Evolutionary conservation across 2,797 vertebrate species (phyloP).

Genomic region (Geotrypetes seraphini): DNA sequence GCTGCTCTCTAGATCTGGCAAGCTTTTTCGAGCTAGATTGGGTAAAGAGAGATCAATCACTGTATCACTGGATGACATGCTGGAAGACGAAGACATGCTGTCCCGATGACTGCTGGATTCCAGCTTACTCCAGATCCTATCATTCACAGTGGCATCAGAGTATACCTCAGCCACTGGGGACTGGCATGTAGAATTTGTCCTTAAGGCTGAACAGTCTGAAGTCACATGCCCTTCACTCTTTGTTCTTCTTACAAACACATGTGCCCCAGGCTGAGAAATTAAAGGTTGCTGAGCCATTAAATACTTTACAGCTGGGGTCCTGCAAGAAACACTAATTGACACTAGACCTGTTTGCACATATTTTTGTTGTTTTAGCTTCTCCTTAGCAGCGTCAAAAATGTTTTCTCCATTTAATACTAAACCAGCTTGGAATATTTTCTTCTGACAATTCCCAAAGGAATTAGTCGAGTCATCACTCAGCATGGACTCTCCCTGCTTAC

Average conservation of each 20-base stretch:
- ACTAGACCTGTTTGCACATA: neutral
- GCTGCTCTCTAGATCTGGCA: slow-evolving; percentile 45
- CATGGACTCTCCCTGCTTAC: slow-evolving; percentile 8
- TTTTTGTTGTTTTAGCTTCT: too few species aligned
- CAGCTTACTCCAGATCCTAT: slow-evolving; percentile 82
- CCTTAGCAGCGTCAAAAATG: neutral
- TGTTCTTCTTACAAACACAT: slow-evolving; percentile 44
- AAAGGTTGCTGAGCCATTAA: neutral
- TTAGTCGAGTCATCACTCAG: neutral
- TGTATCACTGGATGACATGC: slow-evolving; percentile 86
- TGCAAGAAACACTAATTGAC: neutral
- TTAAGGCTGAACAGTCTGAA: slow-evolving; percentile 13
- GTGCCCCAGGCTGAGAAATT: slow-evolving; percentile 17
- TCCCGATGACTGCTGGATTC: slow-evolving; percentile 67
- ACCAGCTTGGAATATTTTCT: neutral
- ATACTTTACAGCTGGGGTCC: neutral
- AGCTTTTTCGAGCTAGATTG: slow-evolving; percentile 69
- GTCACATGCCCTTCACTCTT: slow-evolving; percentile 59
- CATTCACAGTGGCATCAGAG: slow-evolving; percentile 70
- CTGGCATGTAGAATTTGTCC: slow-evolving; percentile 11
- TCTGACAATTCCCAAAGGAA: slow-evolving; percentile 1
- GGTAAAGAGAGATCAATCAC: slow-evolving; percentile 82
- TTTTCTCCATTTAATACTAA: neutral
- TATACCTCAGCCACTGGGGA: slow-evolving; percentile 63
- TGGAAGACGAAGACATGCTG: slow-evolving; percentile 88